Conservation (phyloP, 2,888 invertebrate genomes). For the Dermolepida albohirtum region DNA sequence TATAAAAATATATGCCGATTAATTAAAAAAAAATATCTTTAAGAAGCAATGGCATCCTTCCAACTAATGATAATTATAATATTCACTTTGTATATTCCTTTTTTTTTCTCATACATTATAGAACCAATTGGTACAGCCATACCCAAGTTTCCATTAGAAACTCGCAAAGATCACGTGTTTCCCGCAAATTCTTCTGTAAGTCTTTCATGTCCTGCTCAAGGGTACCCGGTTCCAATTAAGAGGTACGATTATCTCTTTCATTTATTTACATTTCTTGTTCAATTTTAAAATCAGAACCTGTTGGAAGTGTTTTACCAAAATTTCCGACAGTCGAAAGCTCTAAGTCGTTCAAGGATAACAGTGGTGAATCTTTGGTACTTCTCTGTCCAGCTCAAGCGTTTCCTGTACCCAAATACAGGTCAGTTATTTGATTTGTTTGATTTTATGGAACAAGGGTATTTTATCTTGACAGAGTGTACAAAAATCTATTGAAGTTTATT, state of each 20-base stretch:
- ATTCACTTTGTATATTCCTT: not conserved
- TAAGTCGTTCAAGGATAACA: conserved; percentile 41
- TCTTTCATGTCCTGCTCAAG: conserved; percentile 76
- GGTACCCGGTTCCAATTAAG: conserved; percentile 74
- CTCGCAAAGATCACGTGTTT: conserved; percentile 70
- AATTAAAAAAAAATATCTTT: too few relatives aligned
- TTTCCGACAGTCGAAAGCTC: conserved; percentile 68
- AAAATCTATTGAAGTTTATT: conserved; percentile 7
- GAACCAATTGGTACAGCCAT: conserved; percentile 64
- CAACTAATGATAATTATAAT: not conserved
- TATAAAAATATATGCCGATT: too few relatives aligned
- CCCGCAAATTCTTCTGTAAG: conserved; percentile 65
- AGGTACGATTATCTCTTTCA: conserved; percentile 55
- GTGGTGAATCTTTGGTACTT: conserved; percentile 59
- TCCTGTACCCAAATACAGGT: conserved; percentile 67
- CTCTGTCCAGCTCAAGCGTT: conserved; percentile 69
- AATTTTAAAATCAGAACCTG: conserved; percentile 63
- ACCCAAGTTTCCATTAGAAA: conserved; percentile 82
- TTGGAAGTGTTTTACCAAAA: conserved; percentile 70
- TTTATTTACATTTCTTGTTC: conserved; percentile 4
- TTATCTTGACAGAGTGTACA: not conserved
- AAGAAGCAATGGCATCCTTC: not conserved
- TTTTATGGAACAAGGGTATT: conserved; percentile 43
- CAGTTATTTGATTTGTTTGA: conserved; percentile 31
- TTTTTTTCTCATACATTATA: conserved; percentile 39